Evolutionary conservation across 2,888 invertebrate species (phyloP), one percentile per base, ranked within the genome.

Genomic region (Drosophila anomelani): DNA sequence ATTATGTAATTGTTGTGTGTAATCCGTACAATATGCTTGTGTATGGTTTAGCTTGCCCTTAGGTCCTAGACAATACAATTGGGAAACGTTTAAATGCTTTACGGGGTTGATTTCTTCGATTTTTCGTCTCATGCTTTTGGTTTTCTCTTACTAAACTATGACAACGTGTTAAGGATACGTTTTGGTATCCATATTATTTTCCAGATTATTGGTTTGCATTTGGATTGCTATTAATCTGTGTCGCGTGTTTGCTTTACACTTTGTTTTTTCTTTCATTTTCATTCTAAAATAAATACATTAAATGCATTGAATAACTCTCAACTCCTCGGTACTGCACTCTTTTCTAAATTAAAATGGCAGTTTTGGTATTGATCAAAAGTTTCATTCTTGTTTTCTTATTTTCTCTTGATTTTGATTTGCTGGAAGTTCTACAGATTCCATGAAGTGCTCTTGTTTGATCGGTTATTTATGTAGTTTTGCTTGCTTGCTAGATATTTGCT

Each of bases 261-360:
- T 43, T 38, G 38, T 20, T 47, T 20, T 29, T 32, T 12, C 12
- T 61, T 55, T 32, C 49, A 12, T 41, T 26, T 46, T 55, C 10
- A 53, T 69, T 66, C 63, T 74, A 51, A 69, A 79, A 71, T 73
- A 73, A 82, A 55, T 64, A 75, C 70, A 72, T 72, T 72, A 72
- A 72, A 72, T 72, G 72, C 72, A 75, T 75, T 73, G 74, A 71
- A 71, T 55, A 61, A 74, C 38, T 71, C 32, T 62, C 36, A 39
- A 32, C 49, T 71, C 23, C 29, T 10, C 4, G 46, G 46, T 61
- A 32, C 66, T 80, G 76, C 58, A 60, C 68, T 64, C 56, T 66
- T 59, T 68, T 75, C 87, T 88, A 84, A 86, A 83, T 84, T 71
- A 86, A 84, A 84, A 84, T 84, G 87, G 89, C 89, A 88, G 87